Evolutionary conservation across 2,797 vertebrate genomes (phyloP), one percentile per base, ranked within the genome.

Genomic region (Stomatorhinus walkeri): DNA sequence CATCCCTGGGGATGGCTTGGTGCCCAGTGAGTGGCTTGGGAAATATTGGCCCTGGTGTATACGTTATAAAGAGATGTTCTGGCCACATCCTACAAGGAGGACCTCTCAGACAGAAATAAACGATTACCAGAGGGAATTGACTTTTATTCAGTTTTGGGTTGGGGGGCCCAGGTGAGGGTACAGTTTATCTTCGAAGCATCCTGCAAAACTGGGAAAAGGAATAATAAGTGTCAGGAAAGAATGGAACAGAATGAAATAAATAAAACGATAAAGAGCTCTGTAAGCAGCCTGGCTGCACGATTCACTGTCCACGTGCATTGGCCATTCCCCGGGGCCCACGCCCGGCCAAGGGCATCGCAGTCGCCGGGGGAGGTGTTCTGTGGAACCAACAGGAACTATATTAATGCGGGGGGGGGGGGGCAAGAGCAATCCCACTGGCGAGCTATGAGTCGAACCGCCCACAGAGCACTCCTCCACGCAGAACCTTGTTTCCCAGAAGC

Each of bases 191-290:
- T 40, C 40, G 36, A 76, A 40, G 68, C 16, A 6, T 40, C 32
- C 6, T 76, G 32, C 19, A 40, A 19, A 40, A 7, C 10, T 24
- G 22, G 83, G 9, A 2, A 22, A 54, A 52, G 3, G 22, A 54
- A 24, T 16, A 54, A 19, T 86, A 28, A 22, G n/a, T 85, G 56
- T 87, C 87, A 88, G 56, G 76, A 56, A 88, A 24, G 59, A 54
- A 85, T 22, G 56, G 54, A 85, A 79, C 22, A 9, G 49, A 32
- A 48, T 84, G 0, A 43, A 36, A 91, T 87, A 89, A 88, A 72
- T 46, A 91, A 89, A 92, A 92, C 93, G 94, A 94, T 94, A 93
- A 94, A 94, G 88, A 87, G n/a, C n/a, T 83, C 88, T 91, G 90
- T 88, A 89, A 88, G 51, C 87, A 40, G 92, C 92, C 92, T 89